These are phyloP conservation scores for Astreopora myriophthalma DNA, from an alignment of 64 coral and sea anemone species.

Conservation along the genomic window DNA sequence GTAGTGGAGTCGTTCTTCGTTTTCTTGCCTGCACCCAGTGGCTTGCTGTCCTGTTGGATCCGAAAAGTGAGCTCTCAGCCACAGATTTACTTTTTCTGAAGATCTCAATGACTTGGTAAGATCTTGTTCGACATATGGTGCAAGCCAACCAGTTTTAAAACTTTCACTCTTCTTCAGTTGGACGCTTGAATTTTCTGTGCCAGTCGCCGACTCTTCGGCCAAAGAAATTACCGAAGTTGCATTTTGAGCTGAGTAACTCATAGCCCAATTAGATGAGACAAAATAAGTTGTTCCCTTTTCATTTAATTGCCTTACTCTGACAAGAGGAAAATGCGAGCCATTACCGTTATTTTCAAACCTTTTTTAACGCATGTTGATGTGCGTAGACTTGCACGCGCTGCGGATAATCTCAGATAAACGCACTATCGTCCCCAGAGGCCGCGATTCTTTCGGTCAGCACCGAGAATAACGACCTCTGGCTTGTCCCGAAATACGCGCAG, in stretches of 20 bases:
- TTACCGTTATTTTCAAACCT: background rate
- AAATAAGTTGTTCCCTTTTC: background rate
- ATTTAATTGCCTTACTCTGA: background rate
- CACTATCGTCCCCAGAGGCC: too few species aligned
- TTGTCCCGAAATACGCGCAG: too few species aligned
- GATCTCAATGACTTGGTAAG: background rate
- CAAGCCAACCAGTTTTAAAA: background rate
- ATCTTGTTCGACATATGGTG: conserved; percentile 22
- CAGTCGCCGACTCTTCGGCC: background rate
- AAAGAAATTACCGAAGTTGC: background rate
- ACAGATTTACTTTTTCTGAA: conserved; percentile 27
- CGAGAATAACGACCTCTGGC: too few species aligned
- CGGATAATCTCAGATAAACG: too few species aligned
- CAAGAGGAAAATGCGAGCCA: background rate
- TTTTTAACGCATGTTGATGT: background rate
- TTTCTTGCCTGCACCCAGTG: background rate
- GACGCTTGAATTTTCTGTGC: background rate
- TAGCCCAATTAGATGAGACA: background rate
- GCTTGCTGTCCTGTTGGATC: background rate
- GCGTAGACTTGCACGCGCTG: background rate
- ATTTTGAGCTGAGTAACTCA: background rate
- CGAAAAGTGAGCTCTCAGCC: conserved; percentile 40
- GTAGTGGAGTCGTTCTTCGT: background rate
- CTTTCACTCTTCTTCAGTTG: background rate
- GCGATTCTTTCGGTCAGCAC: too few species aligned